Conservation (phyloP, 2,888 invertebrate genomes). For the Rhorus exstirpatorius region DNA sequence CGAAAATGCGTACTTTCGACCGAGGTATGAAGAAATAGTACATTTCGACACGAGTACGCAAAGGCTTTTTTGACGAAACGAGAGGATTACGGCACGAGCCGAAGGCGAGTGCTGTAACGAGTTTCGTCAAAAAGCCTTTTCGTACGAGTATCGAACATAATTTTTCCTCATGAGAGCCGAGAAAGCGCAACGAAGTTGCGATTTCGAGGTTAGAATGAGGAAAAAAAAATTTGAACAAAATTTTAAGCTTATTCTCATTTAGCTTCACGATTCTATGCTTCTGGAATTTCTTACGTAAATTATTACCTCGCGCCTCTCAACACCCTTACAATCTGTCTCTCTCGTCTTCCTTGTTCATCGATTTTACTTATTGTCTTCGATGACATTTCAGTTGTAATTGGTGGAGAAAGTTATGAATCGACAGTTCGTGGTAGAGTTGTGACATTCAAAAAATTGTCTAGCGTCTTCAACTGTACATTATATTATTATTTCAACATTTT, state of each 20-base stretch:
- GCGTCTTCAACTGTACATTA: neutral
- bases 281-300: neutral
- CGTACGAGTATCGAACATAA: too few species aligned
- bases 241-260: too few species aligned
- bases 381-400: slow-evolving; percentile 8
- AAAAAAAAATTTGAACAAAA: too few species aligned
- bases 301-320: neutral
- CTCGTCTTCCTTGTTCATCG: neutral
- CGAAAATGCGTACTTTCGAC: too few species aligned
- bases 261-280: neutral
- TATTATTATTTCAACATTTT: neutral
- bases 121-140: too few species aligned
- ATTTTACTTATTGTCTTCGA: slow-evolving; percentile 29
- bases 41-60: too few species aligned
- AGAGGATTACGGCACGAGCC: too few species aligned
- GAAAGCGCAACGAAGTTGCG: too few species aligned
- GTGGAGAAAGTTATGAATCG: neutral
- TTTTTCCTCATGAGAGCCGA: neutral
- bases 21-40: too few species aligned
- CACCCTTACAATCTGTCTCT: neutral
- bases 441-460: neutral
- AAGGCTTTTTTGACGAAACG: too few species aligned
- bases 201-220: too few species aligned
- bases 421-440: neutral
- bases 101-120: too few species aligned